phyloP scores from a whole-genome alignment of 2,888 invertebrate species.

The Amiota mariae region DNA sequence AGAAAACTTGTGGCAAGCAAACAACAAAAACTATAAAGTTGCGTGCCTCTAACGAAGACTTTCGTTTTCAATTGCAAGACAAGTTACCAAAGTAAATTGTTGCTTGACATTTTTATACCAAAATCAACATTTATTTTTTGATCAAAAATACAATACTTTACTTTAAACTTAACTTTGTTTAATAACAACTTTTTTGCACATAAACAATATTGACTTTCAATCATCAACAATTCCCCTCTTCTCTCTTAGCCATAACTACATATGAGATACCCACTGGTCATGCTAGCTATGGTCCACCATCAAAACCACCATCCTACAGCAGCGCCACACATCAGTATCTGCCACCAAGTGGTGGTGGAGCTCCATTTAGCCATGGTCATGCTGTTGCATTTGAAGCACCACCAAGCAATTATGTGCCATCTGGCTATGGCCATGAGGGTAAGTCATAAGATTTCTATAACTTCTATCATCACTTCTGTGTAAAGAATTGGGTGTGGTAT shows the following conservation, averaged over 20 bases:
- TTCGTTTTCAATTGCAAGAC: conserved; percentile 57
- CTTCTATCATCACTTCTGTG: not conserved
- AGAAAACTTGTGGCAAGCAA: conserved; percentile 36
- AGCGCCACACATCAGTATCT: conserved; percentile 70
- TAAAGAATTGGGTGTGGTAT: conserved; percentile 11
- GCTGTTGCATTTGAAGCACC: conserved; percentile 72
- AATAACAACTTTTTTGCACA: no score
- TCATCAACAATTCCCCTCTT: no score
- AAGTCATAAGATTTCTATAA: conserved; percentile 51
- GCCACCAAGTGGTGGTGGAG: conserved; percentile 66
- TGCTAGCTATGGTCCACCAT: conserved; percentile 71
- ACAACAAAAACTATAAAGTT: not conserved
- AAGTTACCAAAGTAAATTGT: conserved; percentile 33
- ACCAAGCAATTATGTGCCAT: conserved; percentile 69
- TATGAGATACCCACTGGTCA: conserved; percentile 72
- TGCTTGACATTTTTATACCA: not conserved
- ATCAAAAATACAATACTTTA: not conserved
- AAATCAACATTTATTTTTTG: not conserved
- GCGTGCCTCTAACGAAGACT: conserved; percentile 38
- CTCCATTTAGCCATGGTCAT: conserved; percentile 65
- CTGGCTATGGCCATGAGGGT: conserved; percentile 71
- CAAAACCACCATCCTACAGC: conserved; percentile 70
- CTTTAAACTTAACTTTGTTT: no score
- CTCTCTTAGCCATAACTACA: conserved; percentile 65
- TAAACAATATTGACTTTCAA: no score